Conservation (phyloP, 2,888 invertebrate genomes). For the Malthinus flaveolus region DNA sequence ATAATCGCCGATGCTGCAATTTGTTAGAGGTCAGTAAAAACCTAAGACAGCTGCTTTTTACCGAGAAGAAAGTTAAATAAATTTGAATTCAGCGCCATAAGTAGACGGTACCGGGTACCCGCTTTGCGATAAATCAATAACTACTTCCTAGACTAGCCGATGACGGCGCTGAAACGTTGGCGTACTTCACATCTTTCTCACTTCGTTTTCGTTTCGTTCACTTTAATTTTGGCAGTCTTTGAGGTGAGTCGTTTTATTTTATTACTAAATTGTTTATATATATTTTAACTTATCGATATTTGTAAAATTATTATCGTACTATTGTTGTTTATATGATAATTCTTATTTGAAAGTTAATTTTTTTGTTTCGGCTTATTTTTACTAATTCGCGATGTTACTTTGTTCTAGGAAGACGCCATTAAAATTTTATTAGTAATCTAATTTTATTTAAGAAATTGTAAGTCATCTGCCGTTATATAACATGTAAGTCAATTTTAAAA, state of each 20-base stretch:
- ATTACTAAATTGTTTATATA: background rate
- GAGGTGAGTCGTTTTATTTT: slow-evolving; percentile 11
- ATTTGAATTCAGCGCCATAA: no score
- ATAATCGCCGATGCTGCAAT: no score
- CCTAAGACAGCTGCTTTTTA: no score
- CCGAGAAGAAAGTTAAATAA: no score
- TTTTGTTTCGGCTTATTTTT: background rate
- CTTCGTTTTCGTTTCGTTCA: background rate
- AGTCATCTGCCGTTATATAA: background rate
- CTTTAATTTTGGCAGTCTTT: slow-evolving; percentile 9
- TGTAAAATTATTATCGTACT: background rate
- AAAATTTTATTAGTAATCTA: slow-evolving; percentile 3
- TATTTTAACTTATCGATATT: background rate
- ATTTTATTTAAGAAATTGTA: background rate
- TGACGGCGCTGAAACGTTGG: no score
- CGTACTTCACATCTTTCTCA: no score
- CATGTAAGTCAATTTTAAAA: background rate
- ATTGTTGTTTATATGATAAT: background rate
- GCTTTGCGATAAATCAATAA: no score
- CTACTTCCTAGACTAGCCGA: no score
- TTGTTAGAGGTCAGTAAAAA: no score
- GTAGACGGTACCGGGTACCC: no score
- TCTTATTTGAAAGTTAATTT: background rate
- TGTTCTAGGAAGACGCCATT: slow-evolving; percentile 23
- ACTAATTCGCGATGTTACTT: background rate